A percentile compares a stretch with the other conserved stretches of the same genome.
Evolutionary conservation across 2,888 invertebrate genomes (phyloP).

Genomic region (Blastobasis lacticolella): DNA sequence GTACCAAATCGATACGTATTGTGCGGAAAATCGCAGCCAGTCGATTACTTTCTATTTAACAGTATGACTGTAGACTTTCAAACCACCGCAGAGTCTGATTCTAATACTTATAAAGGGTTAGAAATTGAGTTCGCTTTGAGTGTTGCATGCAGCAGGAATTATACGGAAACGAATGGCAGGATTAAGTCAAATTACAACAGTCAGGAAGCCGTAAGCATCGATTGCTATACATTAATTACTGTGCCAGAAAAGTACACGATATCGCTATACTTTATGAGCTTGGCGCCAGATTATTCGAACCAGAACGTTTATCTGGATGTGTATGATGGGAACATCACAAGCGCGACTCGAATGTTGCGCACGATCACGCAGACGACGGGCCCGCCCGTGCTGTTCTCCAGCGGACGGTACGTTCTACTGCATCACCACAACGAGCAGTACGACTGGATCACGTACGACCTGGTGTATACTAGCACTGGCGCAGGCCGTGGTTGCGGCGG

Average conservation of each 20-base stretch:
- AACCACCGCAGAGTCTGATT: constrained; percentile 37
- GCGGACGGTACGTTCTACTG: constrained; percentile 77
- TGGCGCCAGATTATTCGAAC: constrained; percentile 32
- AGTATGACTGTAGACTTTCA: constrained; percentile 33
- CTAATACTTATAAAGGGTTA: constrained; percentile 72
- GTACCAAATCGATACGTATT: constrained; percentile 28
- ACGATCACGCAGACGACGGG: constrained; percentile 20
- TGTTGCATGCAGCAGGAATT: constrained; percentile 76
- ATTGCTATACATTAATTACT: constrained; percentile 79
- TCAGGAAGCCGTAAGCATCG: not conserved
- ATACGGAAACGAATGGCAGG: constrained; percentile 80
- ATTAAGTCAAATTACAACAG: constrained; percentile 38
- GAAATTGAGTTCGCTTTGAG: constrained; percentile 75
- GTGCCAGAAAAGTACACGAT: constrained; percentile 80
- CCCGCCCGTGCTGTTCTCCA: constrained; percentile 75
- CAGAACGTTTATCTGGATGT: constrained; percentile 48
- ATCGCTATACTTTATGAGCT: constrained; percentile 74
- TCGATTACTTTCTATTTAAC: constrained; percentile 44
- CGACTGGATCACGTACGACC: constrained; percentile 30
- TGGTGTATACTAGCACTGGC: constrained; percentile 47
- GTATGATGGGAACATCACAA: constrained; percentile 43
- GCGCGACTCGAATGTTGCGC: constrained; percentile 25
- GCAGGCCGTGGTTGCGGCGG: constrained; percentile 62
- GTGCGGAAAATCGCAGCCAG: constrained; percentile 36
- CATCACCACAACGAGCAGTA: constrained; percentile 43